Evolutionary conservation across 1,140 invertebrate genomes (phyloP).

Genomic region (Chymomyza costata): DNA sequence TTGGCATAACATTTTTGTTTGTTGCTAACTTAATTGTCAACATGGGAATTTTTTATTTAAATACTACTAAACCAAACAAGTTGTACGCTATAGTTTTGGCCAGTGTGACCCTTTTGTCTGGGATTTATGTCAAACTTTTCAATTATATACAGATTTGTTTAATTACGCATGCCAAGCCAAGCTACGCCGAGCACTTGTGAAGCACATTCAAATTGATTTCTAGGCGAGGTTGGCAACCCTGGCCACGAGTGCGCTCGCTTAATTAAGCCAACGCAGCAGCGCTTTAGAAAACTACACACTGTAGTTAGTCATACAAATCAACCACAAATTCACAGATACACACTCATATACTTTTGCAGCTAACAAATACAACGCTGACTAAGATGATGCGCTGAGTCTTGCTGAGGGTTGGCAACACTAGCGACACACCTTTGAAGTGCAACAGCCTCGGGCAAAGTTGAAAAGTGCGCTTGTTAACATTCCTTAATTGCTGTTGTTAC

Average conservation of each 20-base stretch:
- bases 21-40: constrained; percentile 70
- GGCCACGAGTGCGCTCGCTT: too few relatives aligned
- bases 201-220: constrained; percentile 52
- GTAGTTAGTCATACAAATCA: constrained; percentile 25
- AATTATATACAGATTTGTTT: constrained; percentile 71
- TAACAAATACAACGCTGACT: constrained; percentile 8
- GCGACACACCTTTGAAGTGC: constrained; percentile 65
- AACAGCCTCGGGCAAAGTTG: constrained; percentile 63
- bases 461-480: constrained; percentile 74
- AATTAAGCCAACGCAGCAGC: constrained; percentile 39
- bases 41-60: constrained; percentile 64
- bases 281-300: too few relatives aligned
- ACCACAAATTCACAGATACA: constrained; percentile 21
- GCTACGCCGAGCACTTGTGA: constrained; percentile 2
- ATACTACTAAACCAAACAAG: constrained; percentile 16
- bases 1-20: constrained; percentile 24
- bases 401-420: constrained; percentile 1
- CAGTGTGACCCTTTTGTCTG: constrained; percentile 12
- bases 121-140: constrained; percentile 61
- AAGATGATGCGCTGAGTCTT: constrained; percentile 10
- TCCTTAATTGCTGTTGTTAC: constrained; percentile 73
- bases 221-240: constrained; percentile 25
- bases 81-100: constrained; percentile 3
- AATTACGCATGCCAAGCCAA: constrained; percentile 47
- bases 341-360: too few relatives aligned